Percentiles rank a stretch among this genome's conserved stretches.
Evolutionary conservation across 2,797 vertebrate species (phyloP).

Genomic region (Pyrocephalus nanus): DNA sequence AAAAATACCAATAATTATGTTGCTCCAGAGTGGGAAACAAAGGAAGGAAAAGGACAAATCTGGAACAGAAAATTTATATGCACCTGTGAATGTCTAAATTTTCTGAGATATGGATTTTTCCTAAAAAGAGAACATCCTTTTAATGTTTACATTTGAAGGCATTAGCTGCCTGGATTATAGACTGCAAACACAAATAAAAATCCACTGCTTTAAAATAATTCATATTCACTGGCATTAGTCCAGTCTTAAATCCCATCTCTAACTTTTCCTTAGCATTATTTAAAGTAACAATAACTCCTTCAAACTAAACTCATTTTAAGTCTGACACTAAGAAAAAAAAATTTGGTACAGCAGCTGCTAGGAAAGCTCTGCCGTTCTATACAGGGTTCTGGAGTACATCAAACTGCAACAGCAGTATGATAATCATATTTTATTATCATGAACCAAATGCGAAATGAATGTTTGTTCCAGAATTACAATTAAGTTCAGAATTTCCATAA

Average conservation of each 20-base stretch:
- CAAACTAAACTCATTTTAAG: not conserved
- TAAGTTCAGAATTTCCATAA: not conserved
- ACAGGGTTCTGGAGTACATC: conserved; percentile 1
- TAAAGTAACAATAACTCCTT: not conserved
- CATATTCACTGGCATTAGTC: not conserved
- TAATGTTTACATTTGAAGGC: not conserved
- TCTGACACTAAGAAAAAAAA: not conserved
- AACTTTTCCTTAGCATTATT: not conserved
- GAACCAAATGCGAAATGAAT: not conserved
- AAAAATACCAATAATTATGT: not conserved
- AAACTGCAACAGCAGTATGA: not conserved
- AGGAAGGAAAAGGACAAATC: not conserved
- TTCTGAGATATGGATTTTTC: not conserved
- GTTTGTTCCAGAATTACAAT: not conserved
- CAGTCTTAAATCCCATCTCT: not conserved
- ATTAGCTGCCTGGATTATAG: not conserved
- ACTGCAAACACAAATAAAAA: not conserved
- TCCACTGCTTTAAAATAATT: conserved; percentile 7
- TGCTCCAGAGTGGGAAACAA: not conserved
- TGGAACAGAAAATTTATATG: not conserved
- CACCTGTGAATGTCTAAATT: not conserved
- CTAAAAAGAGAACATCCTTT: not conserved
- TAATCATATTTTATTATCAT: not conserved
- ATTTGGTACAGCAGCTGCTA: not conserved
- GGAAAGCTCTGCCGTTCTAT: not conserved